These are phyloP conservation scores for Chelonia mydas DNA, from an alignment of 2,797 vertebrate genomes.

Conservation along the genomic window DNA sequence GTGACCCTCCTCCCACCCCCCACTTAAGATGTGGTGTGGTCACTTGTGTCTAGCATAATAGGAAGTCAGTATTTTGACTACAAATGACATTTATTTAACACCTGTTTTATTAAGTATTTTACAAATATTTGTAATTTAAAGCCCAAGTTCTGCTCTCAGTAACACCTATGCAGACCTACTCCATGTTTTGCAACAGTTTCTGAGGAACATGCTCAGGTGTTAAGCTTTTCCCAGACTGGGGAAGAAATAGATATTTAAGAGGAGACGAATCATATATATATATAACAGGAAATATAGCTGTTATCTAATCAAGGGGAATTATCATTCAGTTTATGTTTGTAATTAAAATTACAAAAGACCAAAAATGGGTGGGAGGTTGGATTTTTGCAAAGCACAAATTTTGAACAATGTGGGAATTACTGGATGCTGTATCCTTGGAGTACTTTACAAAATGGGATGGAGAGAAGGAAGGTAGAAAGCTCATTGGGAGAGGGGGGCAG, in stretches of 20 bases:
- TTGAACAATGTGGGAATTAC: background rate
- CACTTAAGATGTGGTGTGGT: background rate
- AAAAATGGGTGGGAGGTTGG: background rate
- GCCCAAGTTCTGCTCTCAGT: background rate
- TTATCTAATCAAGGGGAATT: background rate
- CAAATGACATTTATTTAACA: background rate
- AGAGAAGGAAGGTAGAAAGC: background rate
- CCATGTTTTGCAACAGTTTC: background rate
- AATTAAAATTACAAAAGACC: slow-evolving; percentile 13
- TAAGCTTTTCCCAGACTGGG: background rate
- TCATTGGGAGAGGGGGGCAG: background rate
- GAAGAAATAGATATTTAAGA: background rate
- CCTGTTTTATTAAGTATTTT: background rate
- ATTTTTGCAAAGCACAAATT: background rate
- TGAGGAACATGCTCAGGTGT: background rate
- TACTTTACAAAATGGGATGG: background rate
- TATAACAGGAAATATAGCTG: background rate
- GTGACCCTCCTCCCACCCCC: no score
- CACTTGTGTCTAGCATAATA: background rate
- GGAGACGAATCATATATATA: background rate
- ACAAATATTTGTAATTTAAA: background rate
- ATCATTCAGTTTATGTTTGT: background rate
- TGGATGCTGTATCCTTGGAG: background rate
- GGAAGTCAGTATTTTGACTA: background rate
- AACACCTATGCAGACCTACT: background rate